phyloP scores from a whole-genome alignment of 2,888 invertebrate species.

The Nomada goodeniana region DNA sequence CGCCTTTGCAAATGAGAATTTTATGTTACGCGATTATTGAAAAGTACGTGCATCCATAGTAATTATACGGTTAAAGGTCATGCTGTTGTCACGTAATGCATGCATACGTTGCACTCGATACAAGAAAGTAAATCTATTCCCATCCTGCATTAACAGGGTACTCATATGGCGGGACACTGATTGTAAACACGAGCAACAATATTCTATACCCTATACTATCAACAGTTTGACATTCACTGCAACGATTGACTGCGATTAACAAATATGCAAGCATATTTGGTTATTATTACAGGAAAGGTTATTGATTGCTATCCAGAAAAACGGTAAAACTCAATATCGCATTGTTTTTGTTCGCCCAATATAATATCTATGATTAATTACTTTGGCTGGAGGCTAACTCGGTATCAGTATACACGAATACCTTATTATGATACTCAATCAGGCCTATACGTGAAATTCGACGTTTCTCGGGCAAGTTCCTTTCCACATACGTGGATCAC shows the following conservation, averaged over 20 bases:
- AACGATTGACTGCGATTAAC: not conserved
- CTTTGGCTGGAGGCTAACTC: constrained; percentile 44
- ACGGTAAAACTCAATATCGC: constrained; percentile 4
- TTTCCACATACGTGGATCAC: constrained; percentile 57
- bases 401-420: constrained; percentile 28
- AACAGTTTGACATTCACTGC: not conserved
- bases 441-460: constrained; percentile 53
- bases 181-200: not conserved
- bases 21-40: too few species aligned
- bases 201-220: not conserved
- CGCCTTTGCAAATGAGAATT: too few species aligned
- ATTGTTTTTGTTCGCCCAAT: constrained; percentile 33
- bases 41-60: too few species aligned
- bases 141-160: too few species aligned
- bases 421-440: constrained; percentile 62
- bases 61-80: too few species aligned
- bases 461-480: constrained; percentile 64
- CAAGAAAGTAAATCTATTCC: too few species aligned
- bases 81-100: too few species aligned
- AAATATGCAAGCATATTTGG: not conserved
- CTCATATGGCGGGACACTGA: too few species aligned
- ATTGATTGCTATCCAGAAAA: constrained; percentile 13
- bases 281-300: not conserved
- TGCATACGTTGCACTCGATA: too few species aligned
- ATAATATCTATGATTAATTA: constrained; percentile 51